Evolutionary conservation across 2,797 vertebrate genomes (phyloP).

Genomic region (Phataginus tricuspis): DNA sequence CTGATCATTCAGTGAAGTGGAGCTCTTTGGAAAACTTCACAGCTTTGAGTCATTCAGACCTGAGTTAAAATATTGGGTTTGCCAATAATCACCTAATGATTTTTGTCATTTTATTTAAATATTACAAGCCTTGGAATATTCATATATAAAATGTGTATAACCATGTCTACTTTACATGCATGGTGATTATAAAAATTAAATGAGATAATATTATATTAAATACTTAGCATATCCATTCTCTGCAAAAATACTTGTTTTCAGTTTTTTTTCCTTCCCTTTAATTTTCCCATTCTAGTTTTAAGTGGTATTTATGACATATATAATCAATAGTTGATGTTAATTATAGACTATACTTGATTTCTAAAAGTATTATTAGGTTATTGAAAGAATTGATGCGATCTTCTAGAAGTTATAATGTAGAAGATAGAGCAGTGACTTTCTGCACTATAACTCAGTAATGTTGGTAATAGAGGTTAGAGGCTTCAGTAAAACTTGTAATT

Average conservation of each 20-base stretch:
- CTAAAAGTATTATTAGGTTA: background rate
- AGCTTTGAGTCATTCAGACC: background rate
- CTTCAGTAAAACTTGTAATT: slow-evolving; percentile 45
- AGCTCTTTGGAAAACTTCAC: background rate
- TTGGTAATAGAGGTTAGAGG: background rate
- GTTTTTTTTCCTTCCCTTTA: background rate
- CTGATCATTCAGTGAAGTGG: background rate
- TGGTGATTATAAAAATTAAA: background rate
- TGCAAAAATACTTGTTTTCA: background rate
- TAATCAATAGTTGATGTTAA: background rate
- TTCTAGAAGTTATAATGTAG: background rate
- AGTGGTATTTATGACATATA: background rate
- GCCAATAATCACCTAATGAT: background rate
- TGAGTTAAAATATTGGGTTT: background rate
- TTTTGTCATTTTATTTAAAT: background rate
- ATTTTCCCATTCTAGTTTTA: background rate
- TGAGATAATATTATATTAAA: background rate
- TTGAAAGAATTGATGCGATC: background rate
- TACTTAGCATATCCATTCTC: background rate
- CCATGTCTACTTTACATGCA: background rate
- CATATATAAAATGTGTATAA: background rate
- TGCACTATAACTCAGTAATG: slow-evolving; percentile 17
- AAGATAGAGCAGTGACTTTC: background rate
- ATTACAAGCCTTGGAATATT: background rate
- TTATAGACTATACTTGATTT: background rate